A percentile compares a stretch with the other conserved stretches of the same genome.
Conservation (phyloP, 2,797 vertebrate genomes). For the Lacerta agilis region DNA sequence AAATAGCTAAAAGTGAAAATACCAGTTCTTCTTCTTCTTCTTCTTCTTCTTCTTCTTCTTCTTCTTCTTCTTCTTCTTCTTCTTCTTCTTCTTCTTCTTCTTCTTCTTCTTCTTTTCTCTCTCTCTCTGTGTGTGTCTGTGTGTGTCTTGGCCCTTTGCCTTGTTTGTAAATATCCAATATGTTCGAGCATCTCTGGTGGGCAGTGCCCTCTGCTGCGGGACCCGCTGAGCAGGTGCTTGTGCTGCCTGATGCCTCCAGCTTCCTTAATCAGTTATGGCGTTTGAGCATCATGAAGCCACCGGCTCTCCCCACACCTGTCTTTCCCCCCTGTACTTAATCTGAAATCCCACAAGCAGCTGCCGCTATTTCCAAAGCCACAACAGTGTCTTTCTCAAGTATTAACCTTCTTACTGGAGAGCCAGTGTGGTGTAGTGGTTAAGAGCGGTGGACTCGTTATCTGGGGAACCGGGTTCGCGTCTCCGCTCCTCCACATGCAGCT, state of each 20-base stretch:
- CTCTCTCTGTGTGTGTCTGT: background rate
- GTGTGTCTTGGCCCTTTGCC: background rate
- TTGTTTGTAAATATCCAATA: constrained; percentile 45
- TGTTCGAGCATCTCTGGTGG: constrained; percentile 43
- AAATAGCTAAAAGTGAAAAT: background rate
- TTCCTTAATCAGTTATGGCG: constrained; percentile 66
- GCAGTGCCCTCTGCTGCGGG: constrained; percentile 56
- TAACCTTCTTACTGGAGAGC: background rate
- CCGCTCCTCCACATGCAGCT: no score
- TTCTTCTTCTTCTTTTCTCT: no score
- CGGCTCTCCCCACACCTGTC: constrained; percentile 54
- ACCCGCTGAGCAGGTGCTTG: constrained; percentile 62
- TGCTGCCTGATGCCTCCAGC: constrained; percentile 48
- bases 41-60: no score
- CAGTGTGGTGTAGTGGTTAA: no score
- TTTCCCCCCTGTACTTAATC: constrained; percentile 24
- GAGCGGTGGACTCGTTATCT: no score
- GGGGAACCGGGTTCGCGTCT: no score
- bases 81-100: no score
- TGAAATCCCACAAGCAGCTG: constrained; percentile 41
- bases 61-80: no score
- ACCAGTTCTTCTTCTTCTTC: no score
- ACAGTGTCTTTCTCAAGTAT: background rate
- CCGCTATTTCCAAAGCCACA: background rate
- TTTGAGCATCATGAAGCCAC: constrained; percentile 67